Percentiles rank a stretch among this genome's conserved stretches.
phyloP scores from a whole-genome alignment of 2,113 vertebrate species.

The Nestor notabilis region DNA sequence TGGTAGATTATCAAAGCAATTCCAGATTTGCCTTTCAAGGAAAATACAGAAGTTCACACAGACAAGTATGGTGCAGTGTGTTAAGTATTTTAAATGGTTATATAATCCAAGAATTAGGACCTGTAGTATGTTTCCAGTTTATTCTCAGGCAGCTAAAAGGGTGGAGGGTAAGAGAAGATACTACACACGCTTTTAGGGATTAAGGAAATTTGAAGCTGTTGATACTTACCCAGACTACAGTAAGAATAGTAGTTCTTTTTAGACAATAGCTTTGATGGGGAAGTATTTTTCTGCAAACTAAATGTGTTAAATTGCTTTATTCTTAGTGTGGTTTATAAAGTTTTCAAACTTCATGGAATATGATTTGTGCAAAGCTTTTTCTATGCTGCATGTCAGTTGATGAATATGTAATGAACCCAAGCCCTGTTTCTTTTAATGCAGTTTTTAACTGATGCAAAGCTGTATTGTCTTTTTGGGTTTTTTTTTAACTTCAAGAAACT shows the following conservation, averaged over 20 bases:
- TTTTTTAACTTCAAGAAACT: neutral
- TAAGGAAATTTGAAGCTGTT: neutral
- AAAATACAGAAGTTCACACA: conserved; percentile 21
- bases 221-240: neutral
- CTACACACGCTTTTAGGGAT: neutral
- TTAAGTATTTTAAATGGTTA: neutral
- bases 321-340: neutral
- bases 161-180: neutral
- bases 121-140: neutral
- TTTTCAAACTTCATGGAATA: neutral
- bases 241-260: neutral
- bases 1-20: conserved; percentile 36
- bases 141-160: neutral
- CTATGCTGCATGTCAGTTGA: neutral
- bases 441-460: neutral
- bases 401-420: neutral
- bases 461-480: neutral
- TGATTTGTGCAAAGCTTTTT: neutral
- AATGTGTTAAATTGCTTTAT: neutral
- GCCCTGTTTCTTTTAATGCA: neutral
- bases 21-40: conserved; percentile 23
- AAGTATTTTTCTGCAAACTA: neutral
- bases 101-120: neutral
- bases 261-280: neutral
- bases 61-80: conserved; percentile 33